Evolutionary conservation across 1,140 invertebrate genomes (phyloP).

Genomic region (Lepidotrigona ventralis): DNA sequence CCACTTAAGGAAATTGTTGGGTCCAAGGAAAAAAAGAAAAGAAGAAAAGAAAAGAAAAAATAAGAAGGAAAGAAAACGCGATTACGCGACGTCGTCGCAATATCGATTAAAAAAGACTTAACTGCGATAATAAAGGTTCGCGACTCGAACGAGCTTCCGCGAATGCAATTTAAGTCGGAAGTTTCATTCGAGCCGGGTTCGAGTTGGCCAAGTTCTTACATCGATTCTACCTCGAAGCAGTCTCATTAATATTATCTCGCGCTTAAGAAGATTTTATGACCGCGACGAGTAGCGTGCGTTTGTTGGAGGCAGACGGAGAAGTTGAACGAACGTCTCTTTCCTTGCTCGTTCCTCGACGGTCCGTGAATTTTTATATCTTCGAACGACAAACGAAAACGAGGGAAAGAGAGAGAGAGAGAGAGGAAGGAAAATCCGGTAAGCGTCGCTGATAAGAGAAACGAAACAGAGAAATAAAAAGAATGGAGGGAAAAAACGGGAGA

Average conservation of each 20-base stretch:
- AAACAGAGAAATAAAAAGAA: neutral
- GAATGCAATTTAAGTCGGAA: conserved; percentile 31
- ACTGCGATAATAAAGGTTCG: conserved; percentile 3
- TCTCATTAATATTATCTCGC: conserved; percentile 56
- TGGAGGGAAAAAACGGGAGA: no score
- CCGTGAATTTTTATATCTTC: conserved; percentile 26
- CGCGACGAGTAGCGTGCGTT: conserved; percentile 38
- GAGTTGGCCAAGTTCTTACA: conserved; percentile 38
- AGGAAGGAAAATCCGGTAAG: neutral
- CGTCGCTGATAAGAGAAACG: neutral
- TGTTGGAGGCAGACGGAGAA: conserved; percentile 9
- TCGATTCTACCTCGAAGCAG: conserved; percentile 39
- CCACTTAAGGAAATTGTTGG: neutral
- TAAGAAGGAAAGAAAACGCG: neutral
- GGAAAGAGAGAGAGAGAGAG: neutral
- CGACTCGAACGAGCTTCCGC: neutral
- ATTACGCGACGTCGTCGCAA: neutral
- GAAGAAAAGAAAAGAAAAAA: no score
- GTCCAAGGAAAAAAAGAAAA: no score
- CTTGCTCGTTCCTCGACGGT: neutral
- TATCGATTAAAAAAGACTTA: conserved; percentile 29
- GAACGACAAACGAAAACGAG: neutral
- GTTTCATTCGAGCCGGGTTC: conserved; percentile 19
- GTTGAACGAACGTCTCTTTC: conserved; percentile 1
- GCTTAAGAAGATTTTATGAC: conserved; percentile 57